Percentiles rank a stretch among this genome's conserved stretches.
Conservation (phyloP, 2,888 invertebrate genomes). For the Ganaspis brasiliensis region DNA sequence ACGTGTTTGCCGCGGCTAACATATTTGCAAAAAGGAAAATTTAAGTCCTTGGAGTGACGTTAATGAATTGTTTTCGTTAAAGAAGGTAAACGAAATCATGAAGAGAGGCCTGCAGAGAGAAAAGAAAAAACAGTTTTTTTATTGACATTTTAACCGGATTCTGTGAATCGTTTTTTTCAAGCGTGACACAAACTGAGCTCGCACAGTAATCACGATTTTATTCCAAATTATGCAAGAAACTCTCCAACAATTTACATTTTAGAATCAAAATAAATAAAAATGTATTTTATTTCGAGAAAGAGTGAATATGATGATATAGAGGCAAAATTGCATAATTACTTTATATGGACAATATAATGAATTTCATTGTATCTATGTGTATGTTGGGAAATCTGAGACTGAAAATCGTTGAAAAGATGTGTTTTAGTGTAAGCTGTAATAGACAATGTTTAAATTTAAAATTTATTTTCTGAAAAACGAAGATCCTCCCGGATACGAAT, state of each 20-base stretch:
- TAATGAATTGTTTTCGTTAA: slow-evolving; percentile 8
- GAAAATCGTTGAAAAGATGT: not conserved
- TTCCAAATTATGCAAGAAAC: not conserved
- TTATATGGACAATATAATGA: not conserved
- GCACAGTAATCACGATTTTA: not conserved
- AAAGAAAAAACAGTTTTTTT: not conserved
- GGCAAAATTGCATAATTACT: not conserved
- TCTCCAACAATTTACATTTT: not conserved
- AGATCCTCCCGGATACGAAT: slow-evolving; percentile 42
- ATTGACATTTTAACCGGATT: not conserved
- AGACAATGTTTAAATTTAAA: slow-evolving; percentile 23
- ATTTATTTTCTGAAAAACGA: slow-evolving; percentile 34
- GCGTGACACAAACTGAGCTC: not conserved
- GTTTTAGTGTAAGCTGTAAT: not conserved
- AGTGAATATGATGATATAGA: not conserved
- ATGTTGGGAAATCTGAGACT: slow-evolving; percentile 9
- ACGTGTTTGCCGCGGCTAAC: not conserved
- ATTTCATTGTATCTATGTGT: not conserved
- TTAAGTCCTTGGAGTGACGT: not conserved
- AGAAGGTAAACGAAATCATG: slow-evolving; percentile 6
- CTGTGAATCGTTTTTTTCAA: not conserved
- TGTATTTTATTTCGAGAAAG: too few species aligned
- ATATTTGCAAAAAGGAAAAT: not conserved
- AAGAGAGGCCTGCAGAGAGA: too few species aligned
- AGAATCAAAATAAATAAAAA: too few species aligned